Evolutionary conservation across 2,797 vertebrate genomes (phyloP).

Genomic region (Sebastes steindachneri): DNA sequence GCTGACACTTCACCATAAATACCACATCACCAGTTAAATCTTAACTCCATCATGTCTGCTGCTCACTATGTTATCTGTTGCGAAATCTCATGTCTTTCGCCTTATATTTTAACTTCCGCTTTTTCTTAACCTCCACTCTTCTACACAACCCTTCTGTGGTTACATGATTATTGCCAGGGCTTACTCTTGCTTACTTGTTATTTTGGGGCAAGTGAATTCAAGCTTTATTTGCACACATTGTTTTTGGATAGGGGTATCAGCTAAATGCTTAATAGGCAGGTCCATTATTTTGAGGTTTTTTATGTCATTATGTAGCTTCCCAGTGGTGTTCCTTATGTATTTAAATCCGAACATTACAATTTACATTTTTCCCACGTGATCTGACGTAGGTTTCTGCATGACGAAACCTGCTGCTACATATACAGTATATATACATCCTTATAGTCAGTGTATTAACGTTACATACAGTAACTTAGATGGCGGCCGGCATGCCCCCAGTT

Average conservation of each 20-base stretch:
- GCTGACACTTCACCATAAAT: constrained; percentile 39
- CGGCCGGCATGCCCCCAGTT: background rate
- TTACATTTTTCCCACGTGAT: too few species aligned
- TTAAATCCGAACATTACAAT: too few species aligned
- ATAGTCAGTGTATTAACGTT: background rate
- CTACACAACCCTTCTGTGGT: background rate
- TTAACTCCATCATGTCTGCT: background rate
- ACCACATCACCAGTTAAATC: constrained; percentile 11
- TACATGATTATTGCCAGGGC: background rate
- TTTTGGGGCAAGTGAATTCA: background rate
- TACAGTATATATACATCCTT: too few species aligned
- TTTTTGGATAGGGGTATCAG: background rate
- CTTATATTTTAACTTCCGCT: background rate
- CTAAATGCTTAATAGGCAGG: background rate
- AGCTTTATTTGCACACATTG: background rate
- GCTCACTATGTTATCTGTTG: background rate
- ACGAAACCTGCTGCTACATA: too few species aligned
- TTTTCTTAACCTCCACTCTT: background rate
- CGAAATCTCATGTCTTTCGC: background rate
- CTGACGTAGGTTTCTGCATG: too few species aligned
- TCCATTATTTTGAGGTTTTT: too few species aligned
- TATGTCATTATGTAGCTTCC: too few species aligned
- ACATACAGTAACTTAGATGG: background rate
- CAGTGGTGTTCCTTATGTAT: too few species aligned
- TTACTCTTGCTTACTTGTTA: background rate